Conservation (phyloP, 2,113 vertebrate genomes). For the Condylura cristata region DNA sequence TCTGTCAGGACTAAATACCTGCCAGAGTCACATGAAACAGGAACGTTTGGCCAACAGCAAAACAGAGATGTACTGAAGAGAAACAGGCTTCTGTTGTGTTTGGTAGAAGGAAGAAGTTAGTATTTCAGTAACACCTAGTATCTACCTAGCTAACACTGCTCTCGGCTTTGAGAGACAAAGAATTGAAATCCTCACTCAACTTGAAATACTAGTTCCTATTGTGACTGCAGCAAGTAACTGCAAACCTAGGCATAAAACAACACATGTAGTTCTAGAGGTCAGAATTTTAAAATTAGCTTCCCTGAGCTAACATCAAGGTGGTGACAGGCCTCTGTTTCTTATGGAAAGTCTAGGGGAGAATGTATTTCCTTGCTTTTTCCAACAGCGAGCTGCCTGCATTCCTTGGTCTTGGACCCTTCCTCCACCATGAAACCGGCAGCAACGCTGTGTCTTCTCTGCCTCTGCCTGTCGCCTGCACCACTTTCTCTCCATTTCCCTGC, state of each 20-base stretch:
- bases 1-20: neutral
- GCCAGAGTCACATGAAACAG: neutral
- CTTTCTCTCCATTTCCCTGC: neutral
- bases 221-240: neutral
- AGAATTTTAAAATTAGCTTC: conserved; percentile 36
- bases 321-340: neutral
- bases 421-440: neutral
- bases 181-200: neutral
- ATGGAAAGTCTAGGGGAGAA: neutral
- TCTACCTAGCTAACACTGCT: neutral
- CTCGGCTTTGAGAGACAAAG: neutral
- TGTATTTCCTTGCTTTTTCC: neutral
- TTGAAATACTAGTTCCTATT: neutral
- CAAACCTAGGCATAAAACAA: conserved; percentile 6
- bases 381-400: neutral
- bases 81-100: neutral
- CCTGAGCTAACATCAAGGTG: neutral
- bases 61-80: neutral
- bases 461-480: neutral
- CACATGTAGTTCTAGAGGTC: neutral
- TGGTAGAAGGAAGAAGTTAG: neutral
- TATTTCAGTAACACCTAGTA: neutral
- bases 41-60: neutral
- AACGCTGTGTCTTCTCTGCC: no score
- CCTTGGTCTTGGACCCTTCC: neutral